phyloP scores from a whole-genome alignment of 2,113 vertebrate species.

The Nannospalax galili region DNA sequence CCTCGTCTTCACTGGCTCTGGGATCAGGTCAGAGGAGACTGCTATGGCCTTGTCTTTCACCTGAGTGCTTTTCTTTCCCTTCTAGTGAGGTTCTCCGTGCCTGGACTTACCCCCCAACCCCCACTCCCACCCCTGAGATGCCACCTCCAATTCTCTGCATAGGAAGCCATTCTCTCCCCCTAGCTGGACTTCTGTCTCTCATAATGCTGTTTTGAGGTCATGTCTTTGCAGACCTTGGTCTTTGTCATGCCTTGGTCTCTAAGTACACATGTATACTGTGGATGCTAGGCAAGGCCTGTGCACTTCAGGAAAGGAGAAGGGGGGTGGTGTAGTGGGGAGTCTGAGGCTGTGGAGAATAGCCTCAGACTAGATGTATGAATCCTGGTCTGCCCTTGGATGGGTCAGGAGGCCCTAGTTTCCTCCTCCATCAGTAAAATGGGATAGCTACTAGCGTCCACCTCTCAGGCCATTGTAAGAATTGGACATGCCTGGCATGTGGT shows the following conservation, averaged over 20 bases:
- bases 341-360: background rate
- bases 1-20: background rate
- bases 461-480: background rate
- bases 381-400: background rate
- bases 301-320: background rate
- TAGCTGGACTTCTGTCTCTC: background rate
- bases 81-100: background rate
- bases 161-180: background rate
- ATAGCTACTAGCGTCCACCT: background rate
- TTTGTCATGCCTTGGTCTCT: background rate
- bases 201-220: background rate
- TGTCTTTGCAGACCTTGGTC: background rate
- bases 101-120: background rate
- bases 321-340: background rate
- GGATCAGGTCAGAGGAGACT: background rate
- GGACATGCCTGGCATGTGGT: background rate
- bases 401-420: background rate
- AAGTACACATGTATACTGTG: accelerated
- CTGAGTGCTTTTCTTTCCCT: background rate
- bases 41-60: background rate
- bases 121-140: too few species aligned
- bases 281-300: background rate
- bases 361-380: background rate
- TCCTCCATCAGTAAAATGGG: background rate
- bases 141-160: background rate